Evolutionary conservation across 2,888 invertebrate genomes (phyloP).

Genomic region (Mechanitis mazaeus): DNA sequence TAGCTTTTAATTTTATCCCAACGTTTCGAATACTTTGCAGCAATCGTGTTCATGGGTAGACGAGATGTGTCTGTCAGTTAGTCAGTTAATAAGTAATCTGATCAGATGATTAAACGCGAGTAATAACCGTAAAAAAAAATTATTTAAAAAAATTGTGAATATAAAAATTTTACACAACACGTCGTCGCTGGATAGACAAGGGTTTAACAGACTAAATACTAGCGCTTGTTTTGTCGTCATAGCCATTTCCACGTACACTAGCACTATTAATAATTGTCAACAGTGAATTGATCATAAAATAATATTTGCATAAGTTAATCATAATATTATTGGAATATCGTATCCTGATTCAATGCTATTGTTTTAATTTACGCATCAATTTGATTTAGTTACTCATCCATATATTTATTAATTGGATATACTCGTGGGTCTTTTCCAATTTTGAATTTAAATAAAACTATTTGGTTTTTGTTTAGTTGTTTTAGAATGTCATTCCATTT

Average conservation of each 20-base stretch:
- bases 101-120: too few species aligned
- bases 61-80: too few species aligned
- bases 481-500: too few species aligned
- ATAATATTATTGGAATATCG: constrained; percentile 45
- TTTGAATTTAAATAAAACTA: not conserved
- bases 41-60: too few species aligned
- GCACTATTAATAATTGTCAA: constrained; percentile 44
- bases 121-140: too few species aligned
- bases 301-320: constrained; percentile 59
- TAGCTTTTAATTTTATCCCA: too few species aligned
- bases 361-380: constrained; percentile 29
- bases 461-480: not conserved
- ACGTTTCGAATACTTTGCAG: too few species aligned
- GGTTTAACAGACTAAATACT: constrained; percentile 30
- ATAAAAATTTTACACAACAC: too few species aligned
- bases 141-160: too few species aligned
- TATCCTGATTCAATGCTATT: constrained; percentile 37
- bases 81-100: too few species aligned
- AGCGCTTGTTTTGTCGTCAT: constrained; percentile 32
- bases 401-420: constrained; percentile 8
- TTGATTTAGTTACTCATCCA: constrained; percentile 16
- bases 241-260: constrained; percentile 35
- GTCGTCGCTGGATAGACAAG: not conserved
- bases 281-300: constrained; percentile 45
- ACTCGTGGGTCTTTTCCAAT: not conserved